Percentiles rank a stretch among this genome's conserved stretches.
phyloP scores from a whole-genome alignment of 2,888 invertebrate genomes.

The Chesias legatella region DNA sequence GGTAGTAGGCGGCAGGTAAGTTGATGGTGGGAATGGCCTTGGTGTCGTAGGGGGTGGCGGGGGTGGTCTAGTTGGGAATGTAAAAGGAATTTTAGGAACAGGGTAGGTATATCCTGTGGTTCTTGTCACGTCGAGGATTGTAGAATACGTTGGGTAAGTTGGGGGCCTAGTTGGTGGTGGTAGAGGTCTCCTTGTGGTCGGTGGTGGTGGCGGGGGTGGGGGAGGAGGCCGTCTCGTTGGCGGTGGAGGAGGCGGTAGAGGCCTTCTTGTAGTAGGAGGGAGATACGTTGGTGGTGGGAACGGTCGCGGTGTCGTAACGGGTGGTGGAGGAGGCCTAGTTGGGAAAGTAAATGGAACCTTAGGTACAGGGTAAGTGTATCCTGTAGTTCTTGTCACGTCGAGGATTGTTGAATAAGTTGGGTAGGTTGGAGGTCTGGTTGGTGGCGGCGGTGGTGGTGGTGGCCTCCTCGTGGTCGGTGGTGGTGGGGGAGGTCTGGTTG shows the following conservation, averaged over 20 bases:
- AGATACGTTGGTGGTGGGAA: slow-evolving; percentile 18
- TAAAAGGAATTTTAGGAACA: slow-evolving; percentile 34
- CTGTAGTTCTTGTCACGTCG: slow-evolving; percentile 32
- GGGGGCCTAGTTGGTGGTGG: slow-evolving; percentile 21
- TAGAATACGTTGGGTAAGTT: slow-evolving; percentile 19
- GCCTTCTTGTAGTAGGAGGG: slow-evolving; percentile 4
- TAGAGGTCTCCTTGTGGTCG: slow-evolving; percentile 14
- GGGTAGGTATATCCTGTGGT: slow-evolving; percentile 51
- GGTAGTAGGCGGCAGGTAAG: slow-evolving; percentile 24
- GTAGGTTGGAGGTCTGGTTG: slow-evolving; percentile 21
- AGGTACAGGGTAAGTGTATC: slow-evolving; percentile 32
- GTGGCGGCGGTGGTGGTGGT: slow-evolving; percentile 10
- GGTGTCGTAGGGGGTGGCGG: slow-evolving; percentile 21
- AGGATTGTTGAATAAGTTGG: slow-evolving; percentile 30
- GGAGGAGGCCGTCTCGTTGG: slow-evolving; percentile 20
- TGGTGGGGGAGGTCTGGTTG: slow-evolving; percentile 15
- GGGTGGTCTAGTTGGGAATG: slow-evolving; percentile 26
- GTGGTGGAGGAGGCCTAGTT: slow-evolving; percentile 8
- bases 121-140: slow-evolving; percentile 27
- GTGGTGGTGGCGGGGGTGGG: slow-evolving; percentile 25
- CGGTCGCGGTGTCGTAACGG: slow-evolving; percentile 23
- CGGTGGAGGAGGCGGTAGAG: slow-evolving; percentile 22
- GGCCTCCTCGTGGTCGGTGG: slow-evolving; percentile 18
- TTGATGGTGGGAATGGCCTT: slow-evolving; percentile 26
- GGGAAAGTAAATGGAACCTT: slow-evolving; percentile 24